A percentile compares a stretch with the other conserved stretches of the same genome.
Conservation (phyloP, 2,888 invertebrate genomes). For the Drosophila acutilabella region DNA sequence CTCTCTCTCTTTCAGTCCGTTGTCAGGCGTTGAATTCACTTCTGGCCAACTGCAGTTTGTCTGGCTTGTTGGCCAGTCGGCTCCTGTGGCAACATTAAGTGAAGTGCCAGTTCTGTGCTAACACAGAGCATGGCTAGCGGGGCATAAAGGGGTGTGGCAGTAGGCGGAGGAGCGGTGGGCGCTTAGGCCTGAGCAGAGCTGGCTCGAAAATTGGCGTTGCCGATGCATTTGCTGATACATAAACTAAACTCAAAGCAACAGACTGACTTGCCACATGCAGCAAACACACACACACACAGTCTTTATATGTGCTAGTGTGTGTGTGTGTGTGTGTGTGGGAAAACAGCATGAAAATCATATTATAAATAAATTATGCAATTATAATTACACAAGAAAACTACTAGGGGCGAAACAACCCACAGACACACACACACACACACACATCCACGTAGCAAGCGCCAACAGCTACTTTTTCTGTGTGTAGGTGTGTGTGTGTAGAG, state of each 20-base stretch:
- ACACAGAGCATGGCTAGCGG: not conserved
- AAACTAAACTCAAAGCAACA: constrained; percentile 46
- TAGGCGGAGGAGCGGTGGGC: not conserved
- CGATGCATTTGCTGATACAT: constrained; percentile 68
- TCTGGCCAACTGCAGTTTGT: constrained; percentile 60
- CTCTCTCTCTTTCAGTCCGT: not conserved
- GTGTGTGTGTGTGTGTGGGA: constrained; percentile 45
- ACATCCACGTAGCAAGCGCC: constrained; percentile 23
- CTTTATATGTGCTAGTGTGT: constrained; percentile 8
- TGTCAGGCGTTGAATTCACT: constrained; percentile 29
- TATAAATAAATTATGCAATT: constrained; percentile 81
- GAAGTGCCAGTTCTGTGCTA: constrained; percentile 8
- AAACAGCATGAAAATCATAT: constrained; percentile 81
- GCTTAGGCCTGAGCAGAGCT: constrained; percentile 13
- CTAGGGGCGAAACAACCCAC: constrained; percentile 76
- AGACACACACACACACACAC: constrained; percentile 22
- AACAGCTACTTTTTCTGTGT: constrained; percentile 27
- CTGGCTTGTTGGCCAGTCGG: constrained; percentile 41
- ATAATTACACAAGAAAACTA: constrained; percentile 82
- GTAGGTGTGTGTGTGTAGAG: constrained; percentile 20
- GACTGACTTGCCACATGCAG: not conserved
- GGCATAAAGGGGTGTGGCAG: not conserved
- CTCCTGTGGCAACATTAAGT: constrained; percentile 22
- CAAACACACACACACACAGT: constrained; percentile 1
- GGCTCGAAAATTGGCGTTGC: constrained; percentile 52